Conservation (phyloP, 2,797 vertebrate genomes). For the Hipposideros larvatus region DNA sequence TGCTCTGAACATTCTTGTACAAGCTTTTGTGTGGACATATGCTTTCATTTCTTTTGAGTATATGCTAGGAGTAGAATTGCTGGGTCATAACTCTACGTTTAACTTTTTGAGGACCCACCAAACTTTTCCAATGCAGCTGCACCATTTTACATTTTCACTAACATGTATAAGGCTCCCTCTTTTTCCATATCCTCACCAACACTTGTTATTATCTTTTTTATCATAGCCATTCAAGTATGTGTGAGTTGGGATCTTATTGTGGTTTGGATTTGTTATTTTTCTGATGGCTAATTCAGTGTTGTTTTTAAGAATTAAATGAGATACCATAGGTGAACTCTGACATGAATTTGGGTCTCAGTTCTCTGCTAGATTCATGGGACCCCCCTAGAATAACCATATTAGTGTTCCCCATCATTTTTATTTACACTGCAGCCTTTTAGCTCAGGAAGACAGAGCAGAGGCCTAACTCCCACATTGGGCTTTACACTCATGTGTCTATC, state of each 20-base stretch:
- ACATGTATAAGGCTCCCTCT: not conserved
- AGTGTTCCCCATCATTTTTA: not conserved
- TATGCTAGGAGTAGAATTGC: not conserved
- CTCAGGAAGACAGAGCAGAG: not conserved
- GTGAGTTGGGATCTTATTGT: not conserved
- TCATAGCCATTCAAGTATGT: not conserved
- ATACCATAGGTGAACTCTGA: not conserved
- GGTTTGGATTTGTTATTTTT: constrained; percentile 24
- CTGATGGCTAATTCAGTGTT: not conserved
- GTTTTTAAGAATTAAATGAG: not conserved
- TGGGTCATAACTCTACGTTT: not conserved
- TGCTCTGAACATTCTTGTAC: not conserved
- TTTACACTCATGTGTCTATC: not conserved
- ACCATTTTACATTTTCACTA: not conserved
- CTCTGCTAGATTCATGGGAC: not conserved
- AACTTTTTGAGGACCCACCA: not conserved
- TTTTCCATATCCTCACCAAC: not conserved
- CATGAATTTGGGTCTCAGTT: constrained; percentile 4
- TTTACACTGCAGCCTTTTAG: constrained; percentile 7
- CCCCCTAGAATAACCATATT: not conserved
- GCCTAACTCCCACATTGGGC: not conserved
- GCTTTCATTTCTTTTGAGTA: constrained; percentile 10
- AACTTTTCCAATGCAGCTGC: not conserved
- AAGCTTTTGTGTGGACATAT: not conserved
- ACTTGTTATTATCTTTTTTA: constrained; percentile 4